Conservation (phyloP, 2,797 vertebrate genomes). For the Tragelaphus oryx region DNA sequence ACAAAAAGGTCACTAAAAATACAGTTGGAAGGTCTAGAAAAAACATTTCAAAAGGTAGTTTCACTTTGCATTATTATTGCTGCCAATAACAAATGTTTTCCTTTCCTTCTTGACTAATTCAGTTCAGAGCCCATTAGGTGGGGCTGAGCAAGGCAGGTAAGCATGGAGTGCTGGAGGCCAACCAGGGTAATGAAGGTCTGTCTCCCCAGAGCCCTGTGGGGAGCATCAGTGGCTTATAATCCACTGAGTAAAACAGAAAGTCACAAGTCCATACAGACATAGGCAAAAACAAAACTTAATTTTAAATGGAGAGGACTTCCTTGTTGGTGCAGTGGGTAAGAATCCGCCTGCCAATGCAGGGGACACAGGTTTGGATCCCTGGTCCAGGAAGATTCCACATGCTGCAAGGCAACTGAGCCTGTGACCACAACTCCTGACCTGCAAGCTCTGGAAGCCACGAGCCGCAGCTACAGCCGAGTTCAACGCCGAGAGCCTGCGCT, state of each 20-base stretch:
- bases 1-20: not conserved
- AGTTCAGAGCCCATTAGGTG: not conserved
- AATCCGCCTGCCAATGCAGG: not conserved
- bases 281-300: not conserved
- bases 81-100: not conserved
- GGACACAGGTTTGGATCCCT: not conserved
- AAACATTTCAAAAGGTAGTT: not conserved
- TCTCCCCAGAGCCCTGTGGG: not conserved
- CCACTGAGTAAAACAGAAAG: not conserved
- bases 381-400: not conserved
- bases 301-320: not conserved
- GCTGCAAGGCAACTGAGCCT: not conserved
- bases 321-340: not conserved
- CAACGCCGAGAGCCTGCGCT: accelerated
- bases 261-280: not conserved
- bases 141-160: not conserved
- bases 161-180: accelerated
- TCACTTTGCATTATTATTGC: not conserved
- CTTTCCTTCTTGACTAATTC: not conserved
- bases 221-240: not conserved
- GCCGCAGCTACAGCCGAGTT: not conserved
- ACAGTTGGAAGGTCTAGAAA: not conserved
- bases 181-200: not conserved
- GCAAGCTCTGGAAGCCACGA: not conserved
- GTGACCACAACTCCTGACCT: not conserved